These are phyloP conservation scores for Zoanthus solanderi DNA, from an alignment of 92 coral and sea anemone species.

Conservation along the genomic window DNA sequence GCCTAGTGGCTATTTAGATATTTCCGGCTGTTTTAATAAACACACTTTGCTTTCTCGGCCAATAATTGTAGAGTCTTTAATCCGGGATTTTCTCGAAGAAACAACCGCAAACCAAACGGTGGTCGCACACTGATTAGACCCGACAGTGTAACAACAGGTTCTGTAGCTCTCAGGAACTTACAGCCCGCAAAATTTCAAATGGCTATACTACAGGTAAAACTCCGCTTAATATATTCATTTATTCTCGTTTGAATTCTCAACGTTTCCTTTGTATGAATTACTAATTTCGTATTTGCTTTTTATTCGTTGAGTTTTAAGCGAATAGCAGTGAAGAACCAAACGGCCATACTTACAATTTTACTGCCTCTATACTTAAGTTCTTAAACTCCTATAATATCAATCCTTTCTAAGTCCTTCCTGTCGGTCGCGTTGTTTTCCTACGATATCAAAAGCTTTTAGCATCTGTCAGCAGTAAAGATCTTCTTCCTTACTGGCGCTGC, in stretches of 20 bases:
- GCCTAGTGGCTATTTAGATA: constrained; percentile 71
- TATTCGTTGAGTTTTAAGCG: constrained; percentile 8
- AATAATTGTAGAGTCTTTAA: constrained; percentile 57
- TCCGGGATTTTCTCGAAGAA: constrained; percentile 70
- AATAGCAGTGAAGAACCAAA: constrained; percentile 24
- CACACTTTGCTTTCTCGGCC: constrained; percentile 59
- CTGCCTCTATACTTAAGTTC: constrained; percentile 24
- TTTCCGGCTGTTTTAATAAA: constrained; percentile 79
- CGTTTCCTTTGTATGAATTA: constrained; percentile 28
- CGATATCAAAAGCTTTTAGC: constrained; percentile 39
- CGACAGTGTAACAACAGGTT: constrained; percentile 5
- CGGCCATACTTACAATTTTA: constrained; percentile 16
- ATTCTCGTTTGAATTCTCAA: constrained; percentile 34
- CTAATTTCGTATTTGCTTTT: constrained; percentile 36
- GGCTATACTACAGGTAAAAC: constrained; percentile 77
- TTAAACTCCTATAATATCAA: constrained; percentile 19
- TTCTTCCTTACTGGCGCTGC: neutral
- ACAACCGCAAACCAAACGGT: constrained; percentile 79
- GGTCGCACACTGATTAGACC: constrained; percentile 52
- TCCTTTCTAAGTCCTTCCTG: constrained; percentile 43
- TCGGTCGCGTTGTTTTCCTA: constrained; percentile 28
- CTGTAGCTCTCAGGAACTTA: constrained; percentile 13
- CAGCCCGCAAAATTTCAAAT: constrained; percentile 62
- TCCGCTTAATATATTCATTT: constrained; percentile 32
- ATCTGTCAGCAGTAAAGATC: constrained; percentile 30